Percentiles rank a stretch among this genome's conserved stretches.
These are phyloP conservation scores for Nematostella vectensis DNA, from an alignment of 92 coral and sea anemone species.

Conservation along the genomic window DNA sequence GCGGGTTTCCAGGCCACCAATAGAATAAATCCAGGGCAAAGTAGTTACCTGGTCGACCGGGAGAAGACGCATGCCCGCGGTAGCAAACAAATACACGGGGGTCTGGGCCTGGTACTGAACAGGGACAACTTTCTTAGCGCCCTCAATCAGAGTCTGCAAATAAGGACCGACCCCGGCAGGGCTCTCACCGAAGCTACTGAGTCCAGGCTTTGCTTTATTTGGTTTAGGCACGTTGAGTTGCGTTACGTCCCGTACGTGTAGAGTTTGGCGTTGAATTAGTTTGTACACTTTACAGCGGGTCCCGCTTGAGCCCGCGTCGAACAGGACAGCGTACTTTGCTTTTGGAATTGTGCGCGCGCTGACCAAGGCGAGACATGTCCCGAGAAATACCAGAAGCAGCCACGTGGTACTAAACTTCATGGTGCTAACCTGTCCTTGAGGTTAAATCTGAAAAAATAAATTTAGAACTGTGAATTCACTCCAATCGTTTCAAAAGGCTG, in stretches of 20 bases:
- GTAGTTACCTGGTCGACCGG: slow-evolving; percentile 20
- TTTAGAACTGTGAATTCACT: too few relatives aligned
- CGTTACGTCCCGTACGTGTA: slow-evolving; percentile 24
- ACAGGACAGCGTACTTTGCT: slow-evolving; percentile 36
- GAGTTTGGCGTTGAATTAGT: slow-evolving; percentile 3
- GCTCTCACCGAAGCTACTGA: slow-evolving; percentile 19
- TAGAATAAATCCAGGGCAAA: too few relatives aligned
- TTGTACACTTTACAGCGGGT: slow-evolving; percentile 39
- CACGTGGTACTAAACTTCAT: too few relatives aligned
- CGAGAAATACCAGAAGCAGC: too few relatives aligned
- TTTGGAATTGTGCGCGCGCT: not conserved
- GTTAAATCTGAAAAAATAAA: too few relatives aligned
- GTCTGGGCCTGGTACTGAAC: slow-evolving; percentile 24
- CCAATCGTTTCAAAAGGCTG: too few relatives aligned
- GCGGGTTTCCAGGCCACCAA: too few relatives aligned
- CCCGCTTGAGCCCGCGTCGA: slow-evolving; percentile 55
- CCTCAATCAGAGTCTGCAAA: slow-evolving; percentile 33
- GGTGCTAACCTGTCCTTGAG: too few relatives aligned
- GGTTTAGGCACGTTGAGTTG: slow-evolving; percentile 24
- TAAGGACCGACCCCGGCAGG: slow-evolving; percentile 19
- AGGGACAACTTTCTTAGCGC: slow-evolving; percentile 40
- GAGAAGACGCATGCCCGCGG: slow-evolving; percentile 56
- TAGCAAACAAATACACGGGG: slow-evolving; percentile 35
- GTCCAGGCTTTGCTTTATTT: slow-evolving; percentile 28
- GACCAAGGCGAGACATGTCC: not conserved